Base-by-base conservation (phyloP, 2,797 vertebrate species). In the Rhynchotus rufescens region DNA sequence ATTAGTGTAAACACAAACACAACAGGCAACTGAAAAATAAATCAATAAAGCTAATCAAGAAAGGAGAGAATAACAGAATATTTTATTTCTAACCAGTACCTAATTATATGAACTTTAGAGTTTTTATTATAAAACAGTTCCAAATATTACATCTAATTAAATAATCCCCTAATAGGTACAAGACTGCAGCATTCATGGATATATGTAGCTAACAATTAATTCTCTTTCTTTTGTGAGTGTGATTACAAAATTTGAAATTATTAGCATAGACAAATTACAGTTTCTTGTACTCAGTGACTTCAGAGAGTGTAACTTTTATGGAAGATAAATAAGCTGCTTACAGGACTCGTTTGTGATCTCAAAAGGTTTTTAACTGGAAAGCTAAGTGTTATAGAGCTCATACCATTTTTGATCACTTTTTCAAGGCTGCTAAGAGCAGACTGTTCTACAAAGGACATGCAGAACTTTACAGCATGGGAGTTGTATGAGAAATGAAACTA, bases 21-120 rank as follows among this genome's bases (percentile, higher is more conserved):
- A 62, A 86, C 90, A 79, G 32, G 28, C 36, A 86, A 32, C n/a
- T 75, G 72, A 91, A 91, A 77, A 81, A 74, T 34, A 52, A 79
- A 73, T 44, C 38, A 47, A 3, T 74, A 34, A 10, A 80, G 7
- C 19, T 17, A 17, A 42, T 59, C 65, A 30, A 32, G n/a, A 57
- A 62, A 21, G 5, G 4, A 51, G 0, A 1, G 3, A 59, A 78
- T 68, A 82, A 26, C 2, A 59, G 47, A 22, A 51, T 30, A 76
- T 52, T 38, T 81, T 73, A 12, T 59, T 80, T 74, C 9, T 66
- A 82, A 79, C 40, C 56, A 82, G 77, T 61, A 60, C 14, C 1
- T 6, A 69, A 36, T 67, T 84, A 26, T 79, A 20, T 47, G 11
- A 54, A 4, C 28, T 44, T 87, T 60, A 36, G 9, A 38, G 6